Evolutionary conservation across 1,140 invertebrate species (phyloP).

Genomic region (Rhopalosiphum padi): DNA sequence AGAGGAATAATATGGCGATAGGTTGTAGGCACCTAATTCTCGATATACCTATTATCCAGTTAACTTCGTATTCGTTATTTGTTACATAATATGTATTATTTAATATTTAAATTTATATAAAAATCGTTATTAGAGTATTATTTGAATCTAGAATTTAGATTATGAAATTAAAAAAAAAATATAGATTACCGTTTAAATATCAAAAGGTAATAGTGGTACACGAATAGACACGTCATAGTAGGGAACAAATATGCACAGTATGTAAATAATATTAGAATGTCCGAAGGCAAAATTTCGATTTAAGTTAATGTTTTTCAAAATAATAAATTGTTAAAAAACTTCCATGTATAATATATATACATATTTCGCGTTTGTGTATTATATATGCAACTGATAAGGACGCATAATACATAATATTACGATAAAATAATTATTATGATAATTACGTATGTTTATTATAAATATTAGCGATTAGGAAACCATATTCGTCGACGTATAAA

Average conservation of each 20-base stretch:
- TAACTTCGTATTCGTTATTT: not conserved
- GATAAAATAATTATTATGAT: not conserved
- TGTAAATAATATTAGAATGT: not conserved
- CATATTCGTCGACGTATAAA: not conserved
- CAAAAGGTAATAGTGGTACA: not conserved
- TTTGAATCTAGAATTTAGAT: not conserved
- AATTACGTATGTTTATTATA: not conserved
- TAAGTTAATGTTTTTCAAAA: not conserved
- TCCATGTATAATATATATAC: too few relatives aligned
- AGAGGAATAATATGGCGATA: not conserved
- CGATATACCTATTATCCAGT: not conserved
- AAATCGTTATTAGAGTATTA: not conserved
- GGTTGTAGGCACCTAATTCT: not conserved
- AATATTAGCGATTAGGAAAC: not conserved
- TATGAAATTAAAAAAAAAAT: not conserved
- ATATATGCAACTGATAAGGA: not conserved
- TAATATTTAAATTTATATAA: not conserved
- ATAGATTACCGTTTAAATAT: not conserved
- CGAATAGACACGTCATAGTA: not conserved
- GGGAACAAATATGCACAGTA: not conserved
- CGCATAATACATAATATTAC: not conserved
- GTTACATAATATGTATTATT: not conserved
- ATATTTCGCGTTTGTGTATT: not conserved
- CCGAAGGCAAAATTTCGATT: not conserved
- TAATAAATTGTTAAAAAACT: not conserved